These are phyloP conservation scores for Axea sp. DNA, from an alignment of 2,888 invertebrate species.

Conservation along the genomic window DNA sequence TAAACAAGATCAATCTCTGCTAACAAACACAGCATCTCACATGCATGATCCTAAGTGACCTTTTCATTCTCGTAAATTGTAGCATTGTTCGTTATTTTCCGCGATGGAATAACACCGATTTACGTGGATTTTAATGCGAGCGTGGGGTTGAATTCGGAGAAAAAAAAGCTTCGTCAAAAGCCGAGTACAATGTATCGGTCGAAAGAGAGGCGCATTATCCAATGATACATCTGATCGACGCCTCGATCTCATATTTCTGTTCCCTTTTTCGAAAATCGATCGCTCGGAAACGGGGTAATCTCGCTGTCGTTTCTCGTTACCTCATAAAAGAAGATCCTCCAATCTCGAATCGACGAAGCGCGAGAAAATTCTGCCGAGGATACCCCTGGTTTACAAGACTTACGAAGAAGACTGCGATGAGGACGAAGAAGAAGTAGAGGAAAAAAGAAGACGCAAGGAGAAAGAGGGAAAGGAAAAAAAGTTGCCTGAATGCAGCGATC, in stretches of 20 bases:
- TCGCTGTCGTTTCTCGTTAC: constrained; percentile 63
- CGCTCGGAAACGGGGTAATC: constrained; percentile 62
- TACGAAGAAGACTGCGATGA: constrained; percentile 32
- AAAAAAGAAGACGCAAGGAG: constrained; percentile 22
- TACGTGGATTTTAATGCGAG: constrained; percentile 27
- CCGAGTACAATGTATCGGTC: constrained; percentile 34
- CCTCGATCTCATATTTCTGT: constrained; percentile 63
- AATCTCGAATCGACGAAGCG: constrained; percentile 66
- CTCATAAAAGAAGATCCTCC: constrained; percentile 57
- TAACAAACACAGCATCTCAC: not conserved
- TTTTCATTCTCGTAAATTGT: too few relatives aligned
- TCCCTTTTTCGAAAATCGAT: constrained; percentile 60
- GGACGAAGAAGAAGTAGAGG: constrained; percentile 40
- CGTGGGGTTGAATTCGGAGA: not conserved
- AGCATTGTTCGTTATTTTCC: constrained; percentile 6
- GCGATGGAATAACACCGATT: constrained; percentile 16
- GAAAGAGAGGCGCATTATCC: constrained; percentile 48
- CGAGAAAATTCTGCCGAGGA: constrained; percentile 65
- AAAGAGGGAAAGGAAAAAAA: constrained; percentile 48
- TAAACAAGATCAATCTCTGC: not conserved
- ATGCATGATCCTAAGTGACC: not conserved
- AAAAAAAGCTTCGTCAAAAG: constrained; percentile 16
- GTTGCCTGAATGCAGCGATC: constrained; percentile 66
- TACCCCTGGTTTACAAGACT: constrained; percentile 61
- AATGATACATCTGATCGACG: constrained; percentile 54